phyloP scores from a whole-genome alignment of 2,888 invertebrate genomes.

The Volucella zonaria region DNA sequence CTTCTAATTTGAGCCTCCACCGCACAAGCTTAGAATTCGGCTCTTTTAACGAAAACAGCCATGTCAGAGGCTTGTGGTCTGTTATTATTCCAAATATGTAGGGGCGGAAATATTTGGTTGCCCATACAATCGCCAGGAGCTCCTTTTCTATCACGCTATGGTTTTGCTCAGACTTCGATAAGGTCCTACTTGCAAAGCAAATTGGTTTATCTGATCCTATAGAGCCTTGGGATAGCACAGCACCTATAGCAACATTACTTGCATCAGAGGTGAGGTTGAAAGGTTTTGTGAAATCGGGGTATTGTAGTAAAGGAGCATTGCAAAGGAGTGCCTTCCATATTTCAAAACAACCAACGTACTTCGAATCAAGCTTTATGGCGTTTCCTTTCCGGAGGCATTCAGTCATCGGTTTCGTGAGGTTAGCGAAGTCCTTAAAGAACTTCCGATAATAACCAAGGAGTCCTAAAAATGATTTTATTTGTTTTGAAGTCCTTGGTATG shows the following conservation, averaged over 20 bases:
- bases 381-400: conserved; percentile 16
- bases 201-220: conserved; percentile 72
- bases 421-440: conserved; percentile 44
- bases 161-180: too few relatives aligned
- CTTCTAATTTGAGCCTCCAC: background rate
- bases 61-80: conserved; percentile 78
- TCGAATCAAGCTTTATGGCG: conserved; percentile 9
- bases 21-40: background rate
- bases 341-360: conserved; percentile 27
- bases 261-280: conserved; percentile 33
- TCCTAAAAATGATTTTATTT: conserved; percentile 38
- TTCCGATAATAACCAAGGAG: conserved; percentile 43
- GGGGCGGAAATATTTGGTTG: conserved; percentile 78
- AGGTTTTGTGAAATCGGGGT: conserved; percentile 26
- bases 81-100: conserved; percentile 78
- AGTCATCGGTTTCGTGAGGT: conserved; percentile 33
- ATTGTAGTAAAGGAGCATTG: conserved; percentile 30
- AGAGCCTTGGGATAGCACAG: conserved; percentile 75
- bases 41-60: conserved; percentile 61
- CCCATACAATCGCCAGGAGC: conserved; percentile 77
- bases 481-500: conserved; percentile 34
- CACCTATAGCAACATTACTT: conserved; percentile 74
- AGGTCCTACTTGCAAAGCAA: conserved; percentile 75
- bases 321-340: conserved; percentile 25
- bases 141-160: too few relatives aligned